Evolutionary conservation across 2,888 invertebrate species (phyloP).

Genomic region (Gryllus longicercus): DNA sequence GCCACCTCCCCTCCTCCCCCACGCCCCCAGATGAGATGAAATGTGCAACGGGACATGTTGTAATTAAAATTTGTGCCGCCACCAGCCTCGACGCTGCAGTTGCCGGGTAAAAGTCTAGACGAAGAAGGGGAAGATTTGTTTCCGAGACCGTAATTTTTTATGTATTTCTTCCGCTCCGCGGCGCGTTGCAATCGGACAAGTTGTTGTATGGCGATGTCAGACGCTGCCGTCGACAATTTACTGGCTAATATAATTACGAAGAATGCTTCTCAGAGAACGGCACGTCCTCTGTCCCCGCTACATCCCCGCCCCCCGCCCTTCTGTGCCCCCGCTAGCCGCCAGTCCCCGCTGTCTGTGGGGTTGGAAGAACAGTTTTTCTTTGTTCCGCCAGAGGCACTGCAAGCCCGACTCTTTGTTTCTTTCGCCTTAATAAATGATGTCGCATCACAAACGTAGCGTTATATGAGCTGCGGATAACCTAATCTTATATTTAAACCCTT

Average conservation of each 20-base stretch:
- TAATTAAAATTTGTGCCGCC: slow-evolving; percentile 33
- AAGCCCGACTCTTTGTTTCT: slow-evolving; percentile 19
- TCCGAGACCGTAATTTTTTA: slow-evolving; percentile 22
- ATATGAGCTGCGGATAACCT: slow-evolving; percentile 23
- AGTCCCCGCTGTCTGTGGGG: slow-evolving; percentile 19
- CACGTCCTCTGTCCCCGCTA: background rate
- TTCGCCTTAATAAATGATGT: slow-evolving; percentile 18
- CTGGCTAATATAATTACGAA: slow-evolving; percentile 33
- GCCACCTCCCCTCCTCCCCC: background rate
- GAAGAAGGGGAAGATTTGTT: slow-evolving; percentile 26
- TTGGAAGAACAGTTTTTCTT: slow-evolving; percentile 32
- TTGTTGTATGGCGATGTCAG: slow-evolving; percentile 31
- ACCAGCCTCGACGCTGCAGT: slow-evolving; percentile 21
- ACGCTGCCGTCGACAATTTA: slow-evolving; percentile 32
- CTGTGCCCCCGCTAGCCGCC: slow-evolving; percentile 21
- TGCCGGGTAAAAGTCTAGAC: background rate
- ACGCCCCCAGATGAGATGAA: slow-evolving; percentile 26
- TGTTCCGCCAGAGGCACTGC: slow-evolving; percentile 28
- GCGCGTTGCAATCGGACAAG: slow-evolving; percentile 31
- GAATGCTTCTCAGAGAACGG: slow-evolving; percentile 18
- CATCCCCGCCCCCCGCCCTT: background rate
- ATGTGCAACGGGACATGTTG: slow-evolving; percentile 33
- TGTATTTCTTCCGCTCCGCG: slow-evolving; percentile 31
- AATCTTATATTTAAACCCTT: slow-evolving; percentile 7
- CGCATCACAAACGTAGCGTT: slow-evolving; percentile 33